Evolutionary conservation across 1,140 invertebrate species (phyloP).

Genomic region (Drosophila guanche): DNA sequence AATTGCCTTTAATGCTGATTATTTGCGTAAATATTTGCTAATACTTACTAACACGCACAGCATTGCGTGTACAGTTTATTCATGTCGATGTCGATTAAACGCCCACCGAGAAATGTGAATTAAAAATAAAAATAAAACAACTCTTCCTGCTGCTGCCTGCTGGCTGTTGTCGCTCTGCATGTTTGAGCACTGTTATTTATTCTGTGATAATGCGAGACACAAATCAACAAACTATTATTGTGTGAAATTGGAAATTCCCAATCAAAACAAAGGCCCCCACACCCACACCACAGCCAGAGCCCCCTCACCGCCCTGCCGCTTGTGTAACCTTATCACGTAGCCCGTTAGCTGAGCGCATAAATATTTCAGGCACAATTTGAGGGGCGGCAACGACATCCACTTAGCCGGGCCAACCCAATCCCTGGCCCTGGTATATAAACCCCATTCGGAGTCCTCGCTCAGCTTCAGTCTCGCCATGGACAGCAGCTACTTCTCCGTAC

Average conservation of each 20-base stretch:
- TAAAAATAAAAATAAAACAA: too few species aligned
- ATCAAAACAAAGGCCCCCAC: slow-evolving; percentile 60
- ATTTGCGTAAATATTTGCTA: too few species aligned
- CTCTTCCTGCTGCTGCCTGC: too few species aligned
- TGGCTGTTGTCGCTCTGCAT: too few species aligned
- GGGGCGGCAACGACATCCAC: slow-evolving; percentile 56
- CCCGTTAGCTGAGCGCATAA: slow-evolving; percentile 64
- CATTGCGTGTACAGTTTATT: too few species aligned
- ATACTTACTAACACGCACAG: too few species aligned
- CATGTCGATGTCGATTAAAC: too few species aligned
- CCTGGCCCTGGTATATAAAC: too few species aligned
- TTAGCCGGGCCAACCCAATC: slow-evolving; percentile 24
- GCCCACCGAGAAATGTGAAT: too few species aligned
- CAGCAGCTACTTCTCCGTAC: slow-evolving; percentile 43
- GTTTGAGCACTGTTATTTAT: slow-evolving; percentile 29
- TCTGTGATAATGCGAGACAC: slow-evolving; percentile 41
- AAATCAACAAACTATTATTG: slow-evolving; percentile 49
- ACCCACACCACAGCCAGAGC: too few species aligned
- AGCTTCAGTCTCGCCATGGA: slow-evolving; percentile 34
- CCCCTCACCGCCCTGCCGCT: too few species aligned
- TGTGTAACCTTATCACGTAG: slow-evolving; percentile 66
- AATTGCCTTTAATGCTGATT: too few species aligned
- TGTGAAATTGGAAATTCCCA: slow-evolving; percentile 60
- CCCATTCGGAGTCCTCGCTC: background rate
- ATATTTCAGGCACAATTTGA: slow-evolving; percentile 67